A percentile compares a stretch with the other conserved stretches of the same genome.
These are phyloP conservation scores for Sminthurinus signatus DNA, from an alignment of 1,140 invertebrate species.

Conservation along the genomic window DNA sequence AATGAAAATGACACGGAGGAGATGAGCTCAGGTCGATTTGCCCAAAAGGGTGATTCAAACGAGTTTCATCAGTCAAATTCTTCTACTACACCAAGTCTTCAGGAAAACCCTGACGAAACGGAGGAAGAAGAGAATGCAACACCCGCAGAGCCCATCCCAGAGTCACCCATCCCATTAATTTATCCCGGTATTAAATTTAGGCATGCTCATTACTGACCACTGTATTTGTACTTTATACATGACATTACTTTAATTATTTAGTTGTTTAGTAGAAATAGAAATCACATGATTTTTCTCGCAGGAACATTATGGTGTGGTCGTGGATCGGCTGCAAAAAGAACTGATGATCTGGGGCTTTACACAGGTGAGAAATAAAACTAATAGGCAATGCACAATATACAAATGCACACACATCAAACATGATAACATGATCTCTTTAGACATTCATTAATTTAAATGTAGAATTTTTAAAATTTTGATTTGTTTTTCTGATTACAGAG, in stretches of 20 bases:
- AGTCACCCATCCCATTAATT: constrained; percentile 8
- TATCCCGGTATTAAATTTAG: constrained; percentile 18
- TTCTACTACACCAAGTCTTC: neutral
- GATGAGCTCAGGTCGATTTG: neutral
- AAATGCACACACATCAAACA: no score
- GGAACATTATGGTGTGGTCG: constrained; percentile 66
- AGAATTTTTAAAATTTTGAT: no score
- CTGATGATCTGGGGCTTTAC: constrained; percentile 61
- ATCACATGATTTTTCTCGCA: constrained; percentile 3
- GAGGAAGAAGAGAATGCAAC: constrained; percentile 13
- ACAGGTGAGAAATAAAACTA: no score
- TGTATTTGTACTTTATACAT: no score
- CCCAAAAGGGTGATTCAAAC: constrained; percentile 1
- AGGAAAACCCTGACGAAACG: neutral
- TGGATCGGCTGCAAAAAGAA: constrained; percentile 61
- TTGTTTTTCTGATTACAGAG: no score
- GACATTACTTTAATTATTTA: no score
- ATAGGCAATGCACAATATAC: no score
- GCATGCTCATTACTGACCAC: no score
- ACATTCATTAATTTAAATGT: no score
- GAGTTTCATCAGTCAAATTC: constrained; percentile 8
- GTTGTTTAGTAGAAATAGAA: no score
- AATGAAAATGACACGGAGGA: neutral
- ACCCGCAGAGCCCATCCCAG: neutral
- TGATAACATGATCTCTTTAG: no score